These are phyloP conservation scores for Agraylea sexmaculata DNA, from an alignment of 1,140 invertebrate species.

Conservation along the genomic window DNA sequence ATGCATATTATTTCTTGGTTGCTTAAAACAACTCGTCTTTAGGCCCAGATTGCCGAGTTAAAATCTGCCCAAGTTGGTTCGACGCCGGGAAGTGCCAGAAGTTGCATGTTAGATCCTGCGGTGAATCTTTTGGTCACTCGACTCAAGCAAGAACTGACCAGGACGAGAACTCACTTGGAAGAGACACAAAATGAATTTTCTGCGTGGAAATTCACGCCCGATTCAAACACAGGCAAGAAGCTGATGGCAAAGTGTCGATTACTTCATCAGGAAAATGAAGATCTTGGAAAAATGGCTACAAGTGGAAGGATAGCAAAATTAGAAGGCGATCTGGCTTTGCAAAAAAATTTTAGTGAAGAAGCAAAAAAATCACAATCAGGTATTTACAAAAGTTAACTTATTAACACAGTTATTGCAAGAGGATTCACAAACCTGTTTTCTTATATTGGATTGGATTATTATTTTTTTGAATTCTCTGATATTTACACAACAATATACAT, in stretches of 20 bases:
- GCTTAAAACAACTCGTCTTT: conserved; percentile 12
- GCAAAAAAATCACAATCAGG: conserved; percentile 94
- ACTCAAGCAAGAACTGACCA: conserved; percentile 81
- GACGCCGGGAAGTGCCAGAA: conserved; percentile 53
- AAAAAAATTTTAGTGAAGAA: conserved; percentile 92
- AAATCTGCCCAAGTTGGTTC: conserved; percentile 70
- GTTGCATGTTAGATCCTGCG: conserved; percentile 84
- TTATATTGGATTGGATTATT: too few relatives aligned
- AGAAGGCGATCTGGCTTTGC: conserved; percentile 88
- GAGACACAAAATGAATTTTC: conserved; percentile 96
- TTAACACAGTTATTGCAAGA: too few relatives aligned
- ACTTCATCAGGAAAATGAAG: conserved; percentile 97
- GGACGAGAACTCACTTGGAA: conserved; percentile 81
- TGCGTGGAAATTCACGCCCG: conserved; percentile 98
- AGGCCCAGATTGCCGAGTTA: conserved; percentile 88
- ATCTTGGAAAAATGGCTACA: conserved; percentile 89
- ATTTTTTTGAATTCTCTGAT: too few relatives aligned
- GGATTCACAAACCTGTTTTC: too few relatives aligned
- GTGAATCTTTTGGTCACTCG: conserved; percentile 90
- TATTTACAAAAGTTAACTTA: too few relatives aligned
- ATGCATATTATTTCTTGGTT: not conserved
- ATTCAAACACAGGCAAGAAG: conserved; percentile 94
- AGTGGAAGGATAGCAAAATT: conserved; percentile 90
- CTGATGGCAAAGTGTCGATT: conserved; percentile 95
- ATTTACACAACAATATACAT: too few relatives aligned